Base-by-base conservation (phyloP, 2,797 vertebrate species). In the Cirrhinus molitorella region DNA sequence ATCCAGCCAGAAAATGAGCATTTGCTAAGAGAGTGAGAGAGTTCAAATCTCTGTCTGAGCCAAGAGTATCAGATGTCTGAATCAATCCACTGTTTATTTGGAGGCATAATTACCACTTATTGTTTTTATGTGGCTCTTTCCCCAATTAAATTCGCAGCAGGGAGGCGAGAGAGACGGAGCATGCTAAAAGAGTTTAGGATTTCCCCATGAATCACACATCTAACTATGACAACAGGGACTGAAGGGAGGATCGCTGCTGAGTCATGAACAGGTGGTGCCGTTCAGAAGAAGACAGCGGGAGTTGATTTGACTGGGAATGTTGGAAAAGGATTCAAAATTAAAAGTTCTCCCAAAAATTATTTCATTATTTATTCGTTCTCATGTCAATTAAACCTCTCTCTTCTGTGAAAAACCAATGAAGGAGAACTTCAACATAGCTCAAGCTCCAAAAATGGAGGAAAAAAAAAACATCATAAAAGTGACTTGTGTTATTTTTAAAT, bases 211-310 rank as follows among this genome's bases (percentile, higher is more conserved):
- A 81, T 81, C 84, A 85, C 72, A 70, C 74, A 63, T 43, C 7
- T 57, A 43, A 43, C 79, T 51, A 31, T 45, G 79, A 78, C 84
- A 53, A 19, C 7, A 16, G 43, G 40, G 43, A 80, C 71, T 49
- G 28, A 76, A 40, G 63, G 43, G 45, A 31, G 47, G 55, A 55
- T 91, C 89, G 91, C 79, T 85, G 85, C 86, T 79, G 88, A 92
- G 87, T 92, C 92, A 93, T 81, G 78, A 92, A 85, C 92, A 92
- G 92, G 87, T 92, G 91, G 85, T 37, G 43, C 2, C 7, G 6
- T 74, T 72, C 28, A 21, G 21, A 78, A 59, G 14, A 79, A 21
- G 51, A 65, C 49, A 72, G 40, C 23, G 40, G 76, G 49, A 70
- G 40, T 47, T 59, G 37, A 23, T 53, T 66, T 67, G 28, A 34